These are phyloP conservation scores for Sericinus montela DNA, from an alignment of 2,888 invertebrate genomes.

Conservation along the genomic window DNA sequence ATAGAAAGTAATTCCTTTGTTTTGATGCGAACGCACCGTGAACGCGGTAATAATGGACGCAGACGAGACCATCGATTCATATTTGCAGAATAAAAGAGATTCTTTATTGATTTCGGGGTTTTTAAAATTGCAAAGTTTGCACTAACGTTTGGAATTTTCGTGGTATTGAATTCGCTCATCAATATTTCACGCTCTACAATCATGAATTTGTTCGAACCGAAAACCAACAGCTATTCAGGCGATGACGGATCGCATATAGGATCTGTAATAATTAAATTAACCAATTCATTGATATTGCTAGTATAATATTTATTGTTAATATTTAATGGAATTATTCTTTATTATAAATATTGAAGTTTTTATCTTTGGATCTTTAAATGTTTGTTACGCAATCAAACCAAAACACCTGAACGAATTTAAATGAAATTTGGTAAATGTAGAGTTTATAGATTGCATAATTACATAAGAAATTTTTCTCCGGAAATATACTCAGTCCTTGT, in stretches of 20 bases:
- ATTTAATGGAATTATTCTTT: no score
- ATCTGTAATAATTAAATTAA: no score
- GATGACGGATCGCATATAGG: not conserved
- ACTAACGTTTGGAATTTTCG: slow-evolving; percentile 18
- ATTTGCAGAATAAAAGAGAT: slow-evolving; percentile 8
- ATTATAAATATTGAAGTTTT: no score
- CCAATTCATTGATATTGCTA: no score
- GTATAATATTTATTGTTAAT: no score
- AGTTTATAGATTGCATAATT: no score
- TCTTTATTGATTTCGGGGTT: slow-evolving; percentile 3
- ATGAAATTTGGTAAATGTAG: no score
- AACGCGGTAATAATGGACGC: slow-evolving; percentile 9
- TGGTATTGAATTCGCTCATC: slow-evolving; percentile 9
- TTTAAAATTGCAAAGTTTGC: slow-evolving; percentile 13
- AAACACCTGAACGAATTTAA: no score
- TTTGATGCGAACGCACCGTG: slow-evolving; percentile 20
- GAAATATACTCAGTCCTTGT: no score
- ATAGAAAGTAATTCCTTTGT: slow-evolving; percentile 27
- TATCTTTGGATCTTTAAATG: no score
- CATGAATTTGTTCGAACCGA: not conserved
- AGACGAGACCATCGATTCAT: slow-evolving; percentile 8
- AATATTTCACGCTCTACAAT: slow-evolving; percentile 8
- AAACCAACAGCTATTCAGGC: not conserved
- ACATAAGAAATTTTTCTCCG: no score
- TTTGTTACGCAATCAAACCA: no score